Conservation (phyloP, 1,140 invertebrate species). For the Drosophila orosa region DNA sequence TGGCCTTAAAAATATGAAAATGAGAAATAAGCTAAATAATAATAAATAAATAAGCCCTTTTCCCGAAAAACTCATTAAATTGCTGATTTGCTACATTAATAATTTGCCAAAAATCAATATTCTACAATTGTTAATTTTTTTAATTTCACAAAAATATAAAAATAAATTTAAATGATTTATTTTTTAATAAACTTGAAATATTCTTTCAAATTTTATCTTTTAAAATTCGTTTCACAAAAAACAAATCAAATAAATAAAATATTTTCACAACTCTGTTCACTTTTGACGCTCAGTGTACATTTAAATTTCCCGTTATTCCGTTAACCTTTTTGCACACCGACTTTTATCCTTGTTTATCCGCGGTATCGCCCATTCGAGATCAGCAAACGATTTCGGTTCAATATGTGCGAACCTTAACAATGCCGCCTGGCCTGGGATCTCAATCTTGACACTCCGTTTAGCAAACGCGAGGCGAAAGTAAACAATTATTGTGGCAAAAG, state of each 20-base stretch:
- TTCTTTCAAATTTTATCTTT: no score
- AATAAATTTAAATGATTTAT: no score
- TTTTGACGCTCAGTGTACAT: not conserved
- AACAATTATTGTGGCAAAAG: conserved; percentile 24
- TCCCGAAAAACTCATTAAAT: no score
- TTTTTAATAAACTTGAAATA: no score
- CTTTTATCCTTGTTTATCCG: not conserved
- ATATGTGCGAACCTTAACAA: conserved; percentile 60
- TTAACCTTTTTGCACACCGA: not conserved
- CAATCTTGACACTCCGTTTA: conserved; percentile 31
- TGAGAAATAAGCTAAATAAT: no score
- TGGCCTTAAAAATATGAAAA: no score
- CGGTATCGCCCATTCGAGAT: conserved; percentile 13
- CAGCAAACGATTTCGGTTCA: not conserved
- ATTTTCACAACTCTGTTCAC: not conserved
- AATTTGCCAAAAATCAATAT: no score
- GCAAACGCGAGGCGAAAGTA: conserved; percentile 18
- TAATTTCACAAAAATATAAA: no score
- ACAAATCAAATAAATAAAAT: no score
- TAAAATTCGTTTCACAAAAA: not conserved
- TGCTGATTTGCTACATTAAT: no score
- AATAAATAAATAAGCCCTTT: no score
- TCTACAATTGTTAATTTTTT: no score
- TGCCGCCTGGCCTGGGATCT: not conserved
- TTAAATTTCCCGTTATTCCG: not conserved